These are phyloP conservation scores for Ancistrus triradiatus DNA, from an alignment of 2,113 vertebrate genomes.

Conservation along the genomic window DNA sequence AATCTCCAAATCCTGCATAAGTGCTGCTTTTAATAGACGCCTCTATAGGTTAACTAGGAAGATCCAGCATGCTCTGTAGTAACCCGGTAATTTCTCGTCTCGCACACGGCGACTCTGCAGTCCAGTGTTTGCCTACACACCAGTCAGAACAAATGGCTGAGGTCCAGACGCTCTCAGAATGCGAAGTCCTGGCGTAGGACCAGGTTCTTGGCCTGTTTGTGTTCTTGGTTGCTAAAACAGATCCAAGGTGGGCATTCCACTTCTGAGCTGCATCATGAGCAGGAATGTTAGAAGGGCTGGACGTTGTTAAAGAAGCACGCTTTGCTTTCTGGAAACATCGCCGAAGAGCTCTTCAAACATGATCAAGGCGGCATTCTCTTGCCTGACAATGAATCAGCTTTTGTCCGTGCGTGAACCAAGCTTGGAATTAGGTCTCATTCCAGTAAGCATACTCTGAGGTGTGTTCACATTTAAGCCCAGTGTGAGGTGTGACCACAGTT, in stretches of 20 bases:
- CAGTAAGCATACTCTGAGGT: too few relatives aligned
- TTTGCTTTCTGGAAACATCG: neutral
- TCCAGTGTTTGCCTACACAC: neutral
- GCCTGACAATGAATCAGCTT: too few relatives aligned
- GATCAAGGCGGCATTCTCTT: too few relatives aligned
- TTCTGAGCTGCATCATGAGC: neutral
- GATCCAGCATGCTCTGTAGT: conserved; percentile 7
- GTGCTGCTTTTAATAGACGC: conserved; percentile 37
- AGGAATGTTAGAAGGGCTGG: conserved; percentile 7
- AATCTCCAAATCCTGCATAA: conserved; percentile 12
- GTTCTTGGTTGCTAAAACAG: neutral
- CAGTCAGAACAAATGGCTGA: too few relatives aligned
- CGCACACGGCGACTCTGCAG: neutral
- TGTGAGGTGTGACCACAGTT: too few relatives aligned
- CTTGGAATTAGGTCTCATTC: too few relatives aligned
- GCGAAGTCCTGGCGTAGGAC: neutral
- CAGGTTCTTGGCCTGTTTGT: neutral
- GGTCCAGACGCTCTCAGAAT: neutral
- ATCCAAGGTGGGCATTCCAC: neutral
- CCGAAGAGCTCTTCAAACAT: neutral
- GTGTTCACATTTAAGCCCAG: too few relatives aligned
- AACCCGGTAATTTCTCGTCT: conserved; percentile 14
- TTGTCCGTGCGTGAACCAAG: too few relatives aligned
- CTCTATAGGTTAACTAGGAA: conserved; percentile 13
- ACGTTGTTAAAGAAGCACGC: neutral